Evolutionary conservation across 2,797 vertebrate species (phyloP).

Genomic region (Artibeus lituratus): DNA sequence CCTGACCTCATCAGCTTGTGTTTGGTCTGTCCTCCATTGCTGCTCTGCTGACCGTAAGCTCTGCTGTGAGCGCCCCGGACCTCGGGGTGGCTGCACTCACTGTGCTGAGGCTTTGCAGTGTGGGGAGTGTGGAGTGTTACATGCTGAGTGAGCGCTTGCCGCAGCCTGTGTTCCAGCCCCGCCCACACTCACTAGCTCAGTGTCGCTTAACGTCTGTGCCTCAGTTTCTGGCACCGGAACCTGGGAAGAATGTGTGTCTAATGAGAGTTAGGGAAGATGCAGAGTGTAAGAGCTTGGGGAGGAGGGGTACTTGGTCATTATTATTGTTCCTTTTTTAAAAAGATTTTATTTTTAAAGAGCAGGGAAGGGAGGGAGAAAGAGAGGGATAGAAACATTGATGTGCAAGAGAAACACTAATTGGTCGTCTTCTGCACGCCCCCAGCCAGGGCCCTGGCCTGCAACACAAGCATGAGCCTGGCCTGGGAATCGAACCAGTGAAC

Average conservation of each 20-base stretch:
- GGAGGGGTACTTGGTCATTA: background rate
- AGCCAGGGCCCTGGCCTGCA: background rate
- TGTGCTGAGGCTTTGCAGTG: background rate
- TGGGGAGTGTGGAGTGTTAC: background rate
- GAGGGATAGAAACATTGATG: background rate
- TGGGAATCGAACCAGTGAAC: background rate
- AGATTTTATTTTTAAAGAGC: too few relatives aligned
- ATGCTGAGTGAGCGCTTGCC: background rate
- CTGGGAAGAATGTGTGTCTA: background rate
- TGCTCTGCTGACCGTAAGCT: background rate
- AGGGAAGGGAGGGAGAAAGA: too few relatives aligned
- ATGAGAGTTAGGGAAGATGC: background rate
- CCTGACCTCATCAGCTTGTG: background rate
- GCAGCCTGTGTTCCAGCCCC: background rate
- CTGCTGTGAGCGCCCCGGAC: background rate
- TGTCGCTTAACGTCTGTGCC: background rate
- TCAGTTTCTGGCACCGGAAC: background rate
- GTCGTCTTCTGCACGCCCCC: background rate
- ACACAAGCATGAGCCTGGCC: background rate
- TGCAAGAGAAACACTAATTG: background rate
- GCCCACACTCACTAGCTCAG: background rate
- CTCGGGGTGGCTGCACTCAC: accelerated
- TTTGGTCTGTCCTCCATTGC: slow-evolving; percentile 2
- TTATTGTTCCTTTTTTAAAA: background rate
- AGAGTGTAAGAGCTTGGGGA: background rate